phyloP scores from a whole-genome alignment of 2,797 vertebrate species.

The Aplochiton taeniatus region DNA sequence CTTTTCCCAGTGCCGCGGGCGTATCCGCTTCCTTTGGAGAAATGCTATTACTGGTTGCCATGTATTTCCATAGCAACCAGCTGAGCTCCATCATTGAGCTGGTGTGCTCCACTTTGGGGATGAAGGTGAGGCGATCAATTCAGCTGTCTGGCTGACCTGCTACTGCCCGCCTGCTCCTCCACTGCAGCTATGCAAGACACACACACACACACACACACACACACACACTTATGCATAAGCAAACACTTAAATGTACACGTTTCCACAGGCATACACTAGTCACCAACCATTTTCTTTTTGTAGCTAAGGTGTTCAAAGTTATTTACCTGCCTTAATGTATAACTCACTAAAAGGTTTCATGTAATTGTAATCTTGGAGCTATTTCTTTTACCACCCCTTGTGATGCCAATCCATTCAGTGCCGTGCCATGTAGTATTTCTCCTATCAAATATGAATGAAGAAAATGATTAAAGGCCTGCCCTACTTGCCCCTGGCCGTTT shows the following conservation, averaged over 20 bases:
- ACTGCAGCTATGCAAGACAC: constrained; percentile 36
- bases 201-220: constrained; percentile 51
- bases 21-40: constrained; percentile 98
- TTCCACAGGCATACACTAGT: neutral
- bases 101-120: constrained; percentile 97
- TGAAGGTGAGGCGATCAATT: constrained; percentile 89
- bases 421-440: constrained; percentile 64
- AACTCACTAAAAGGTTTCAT: constrained; percentile 67
- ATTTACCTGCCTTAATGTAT: constrained; percentile 62
- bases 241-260: neutral
- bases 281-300: neutral
- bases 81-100: constrained; percentile 98
- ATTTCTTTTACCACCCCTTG: constrained; percentile 56
- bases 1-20: constrained; percentile 87
- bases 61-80: constrained; percentile 99
- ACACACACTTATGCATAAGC: neutral
- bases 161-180: constrained; percentile 24
- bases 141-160: constrained; percentile 55
- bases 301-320: constrained; percentile 49
- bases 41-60: constrained; percentile 97
- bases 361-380: constrained; percentile 69
- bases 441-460: constrained; percentile 64
- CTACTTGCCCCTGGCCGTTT: constrained; percentile 57
- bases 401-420: constrained; percentile 58
- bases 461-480: constrained; percentile 57